A percentile compares a stretch with the other conserved stretches of the same genome.
These are phyloP conservation scores for Drosophila pectinifera DNA, from an alignment of 1,140 invertebrate genomes.

Conservation along the genomic window DNA sequence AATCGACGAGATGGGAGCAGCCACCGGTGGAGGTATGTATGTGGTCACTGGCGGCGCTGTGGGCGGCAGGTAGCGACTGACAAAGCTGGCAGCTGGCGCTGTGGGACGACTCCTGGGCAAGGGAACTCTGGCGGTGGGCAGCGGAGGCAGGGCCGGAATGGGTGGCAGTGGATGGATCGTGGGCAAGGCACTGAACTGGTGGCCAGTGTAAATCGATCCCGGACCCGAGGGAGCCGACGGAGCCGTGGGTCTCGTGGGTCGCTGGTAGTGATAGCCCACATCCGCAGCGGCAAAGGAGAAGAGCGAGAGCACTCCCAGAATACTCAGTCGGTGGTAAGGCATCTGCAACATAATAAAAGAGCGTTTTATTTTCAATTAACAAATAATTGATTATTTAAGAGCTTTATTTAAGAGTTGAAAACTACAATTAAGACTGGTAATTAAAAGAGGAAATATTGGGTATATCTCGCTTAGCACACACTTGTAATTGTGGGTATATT, in stretches of 20 bases:
- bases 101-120: slow-evolving; percentile 47
- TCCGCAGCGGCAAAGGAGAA: slow-evolving; percentile 29
- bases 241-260: slow-evolving; percentile 51
- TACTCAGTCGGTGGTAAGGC: slow-evolving; percentile 29
- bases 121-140: slow-evolving; percentile 58
- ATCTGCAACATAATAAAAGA: slow-evolving; percentile 47
- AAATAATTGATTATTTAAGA: neutral
- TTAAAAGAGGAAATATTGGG: slow-evolving; percentile 10
- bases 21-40: slow-evolving; percentile 35
- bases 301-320: slow-evolving; percentile 19
- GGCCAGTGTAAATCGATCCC: slow-evolving; percentile 43
- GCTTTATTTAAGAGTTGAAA: neutral
- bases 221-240: slow-evolving; percentile 25
- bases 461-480: slow-evolving; percentile 16
- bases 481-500: slow-evolving; percentile 15
- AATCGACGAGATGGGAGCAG: slow-evolving; percentile 45
- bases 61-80: slow-evolving; percentile 40
- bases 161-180: slow-evolving; percentile 73
- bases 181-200: slow-evolving; percentile 67
- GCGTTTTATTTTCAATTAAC: neutral
- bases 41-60: slow-evolving; percentile 25
- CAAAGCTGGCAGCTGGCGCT: slow-evolving; percentile 24
- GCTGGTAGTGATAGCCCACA: slow-evolving; percentile 70
- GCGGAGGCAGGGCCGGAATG: slow-evolving; percentile 63
- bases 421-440: slow-evolving; percentile 2